phyloP scores from a whole-genome alignment of 2,113 vertebrate species.

The Pterocles gutturalis region DNA sequence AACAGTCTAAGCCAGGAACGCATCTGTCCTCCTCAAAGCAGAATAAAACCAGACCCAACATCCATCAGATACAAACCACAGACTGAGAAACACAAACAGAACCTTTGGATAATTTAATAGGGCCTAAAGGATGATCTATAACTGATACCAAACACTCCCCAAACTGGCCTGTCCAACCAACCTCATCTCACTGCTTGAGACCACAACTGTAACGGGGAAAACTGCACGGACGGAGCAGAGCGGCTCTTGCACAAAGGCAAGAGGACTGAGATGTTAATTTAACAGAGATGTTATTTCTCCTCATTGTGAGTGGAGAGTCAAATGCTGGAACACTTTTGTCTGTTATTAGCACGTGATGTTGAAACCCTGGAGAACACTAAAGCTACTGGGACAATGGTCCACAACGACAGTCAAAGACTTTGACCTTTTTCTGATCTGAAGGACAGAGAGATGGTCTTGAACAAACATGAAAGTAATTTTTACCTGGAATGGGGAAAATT shows the following conservation, averaged over 20 bases:
- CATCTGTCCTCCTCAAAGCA: neutral
- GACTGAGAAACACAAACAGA: neutral
- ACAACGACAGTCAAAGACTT: neutral
- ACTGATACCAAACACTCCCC: constrained; percentile 4
- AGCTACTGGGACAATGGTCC: neutral
- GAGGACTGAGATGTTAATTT: neutral
- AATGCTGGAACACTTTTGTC: neutral
- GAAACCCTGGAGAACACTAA: neutral
- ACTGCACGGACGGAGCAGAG: neutral
- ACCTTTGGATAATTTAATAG: neutral
- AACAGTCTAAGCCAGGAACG: neutral
- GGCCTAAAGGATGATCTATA: neutral
- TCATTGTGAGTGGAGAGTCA: neutral
- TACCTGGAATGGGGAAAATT: fast-evolving
- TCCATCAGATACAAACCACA: fast-evolving
- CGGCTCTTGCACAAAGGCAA: neutral
- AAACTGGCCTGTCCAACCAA: neutral
- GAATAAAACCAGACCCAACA: neutral
- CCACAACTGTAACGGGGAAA: neutral
- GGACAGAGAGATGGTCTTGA: neutral
- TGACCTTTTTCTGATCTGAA: neutral
- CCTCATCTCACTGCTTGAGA: neutral
- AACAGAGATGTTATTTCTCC: neutral
- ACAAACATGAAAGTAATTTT: neutral
- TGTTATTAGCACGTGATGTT: fast-evolving